Conservation (phyloP, 1,140 invertebrate genomes). For the Drosophila biarmipes region DNA sequence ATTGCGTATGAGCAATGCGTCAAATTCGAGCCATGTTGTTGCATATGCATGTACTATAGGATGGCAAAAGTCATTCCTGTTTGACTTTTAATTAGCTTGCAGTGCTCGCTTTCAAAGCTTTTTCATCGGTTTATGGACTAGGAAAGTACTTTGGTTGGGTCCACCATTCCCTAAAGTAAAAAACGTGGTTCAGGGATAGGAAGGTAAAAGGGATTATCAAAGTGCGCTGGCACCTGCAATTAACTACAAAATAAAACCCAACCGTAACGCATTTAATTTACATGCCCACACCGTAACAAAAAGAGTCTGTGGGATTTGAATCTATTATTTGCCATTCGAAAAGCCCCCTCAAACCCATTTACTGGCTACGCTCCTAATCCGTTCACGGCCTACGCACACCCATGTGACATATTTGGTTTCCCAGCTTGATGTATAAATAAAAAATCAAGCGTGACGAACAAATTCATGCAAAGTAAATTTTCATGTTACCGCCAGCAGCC, state of each 20-base stretch:
- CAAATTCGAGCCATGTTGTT: constrained; percentile 27
- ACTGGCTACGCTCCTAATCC: constrained; percentile 46
- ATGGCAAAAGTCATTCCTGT: constrained; percentile 8
- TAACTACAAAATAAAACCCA: constrained; percentile 36
- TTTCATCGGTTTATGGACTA: constrained; percentile 6
- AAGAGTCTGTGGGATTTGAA: constrained; percentile 27
- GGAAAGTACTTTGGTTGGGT: constrained; percentile 18
- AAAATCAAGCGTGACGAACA: constrained; percentile 74
- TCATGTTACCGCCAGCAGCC: constrained; percentile 61
- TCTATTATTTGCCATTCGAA: constrained; percentile 24
- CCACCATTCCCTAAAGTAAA: background rate
- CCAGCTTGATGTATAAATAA: constrained; percentile 75
- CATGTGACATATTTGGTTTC: constrained; percentile 74
- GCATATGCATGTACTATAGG: constrained; percentile 1
- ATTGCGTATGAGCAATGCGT: constrained; percentile 49
- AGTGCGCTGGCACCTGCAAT: constrained; percentile 10
- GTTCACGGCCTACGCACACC: constrained; percentile 64
- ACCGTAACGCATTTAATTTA: constrained; percentile 13
- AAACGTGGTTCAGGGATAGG: background rate
- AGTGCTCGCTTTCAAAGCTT: background rate
- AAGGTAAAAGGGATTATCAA: constrained; percentile 16
- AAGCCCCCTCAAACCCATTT: constrained; percentile 29
- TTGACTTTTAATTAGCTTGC: constrained; percentile 47
- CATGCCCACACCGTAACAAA: constrained; percentile 1
- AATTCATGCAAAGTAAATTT: constrained; percentile 78